phyloP scores from a whole-genome alignment of 2,888 invertebrate genomes.

The Tetranychus truncatus region DNA sequence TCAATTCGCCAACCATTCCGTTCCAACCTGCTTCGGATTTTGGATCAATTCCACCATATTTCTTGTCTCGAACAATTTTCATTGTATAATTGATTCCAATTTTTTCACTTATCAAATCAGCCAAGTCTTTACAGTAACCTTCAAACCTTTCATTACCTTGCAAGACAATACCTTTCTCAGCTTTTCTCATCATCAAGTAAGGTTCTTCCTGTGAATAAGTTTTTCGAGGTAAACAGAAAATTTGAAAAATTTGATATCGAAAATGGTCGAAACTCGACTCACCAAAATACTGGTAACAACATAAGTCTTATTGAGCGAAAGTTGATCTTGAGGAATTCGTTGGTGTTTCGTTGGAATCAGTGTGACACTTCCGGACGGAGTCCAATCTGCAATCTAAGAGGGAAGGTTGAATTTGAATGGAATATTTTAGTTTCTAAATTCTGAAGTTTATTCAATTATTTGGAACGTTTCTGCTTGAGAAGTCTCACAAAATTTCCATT shows the following conservation, averaged over 20 bases:
- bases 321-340: slow-evolving; percentile 22
- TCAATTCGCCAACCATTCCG: slow-evolving; percentile 40
- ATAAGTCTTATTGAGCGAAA: slow-evolving; percentile 56
- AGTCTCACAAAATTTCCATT: neutral
- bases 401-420: neutral
- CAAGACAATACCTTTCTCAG: slow-evolving; percentile 43
- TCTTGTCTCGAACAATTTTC: slow-evolving; percentile 61
- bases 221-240: neutral
- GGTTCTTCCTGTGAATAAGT: slow-evolving; percentile 50
- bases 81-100: slow-evolving; percentile 33
- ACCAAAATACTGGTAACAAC: slow-evolving; percentile 64
- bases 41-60: slow-evolving; percentile 59
- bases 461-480: too few species aligned
- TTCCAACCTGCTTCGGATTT: slow-evolving; percentile 61
- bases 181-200: slow-evolving; percentile 56
- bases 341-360: slow-evolving; percentile 25
- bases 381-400: slow-evolving; percentile 24
- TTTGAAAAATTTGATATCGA: neutral
- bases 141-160: slow-evolving; percentile 59
- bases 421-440: neutral
- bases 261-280: slow-evolving; percentile 29
- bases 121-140: slow-evolving; percentile 81
- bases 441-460: neutral
- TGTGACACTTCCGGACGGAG: slow-evolving; percentile 20
- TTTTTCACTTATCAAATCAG: slow-evolving; percentile 57